Evolutionary conservation across 2,797 vertebrate genomes (phyloP), one percentile per base, ranked within the genome.

Genomic region (Remorina albescens): DNA sequence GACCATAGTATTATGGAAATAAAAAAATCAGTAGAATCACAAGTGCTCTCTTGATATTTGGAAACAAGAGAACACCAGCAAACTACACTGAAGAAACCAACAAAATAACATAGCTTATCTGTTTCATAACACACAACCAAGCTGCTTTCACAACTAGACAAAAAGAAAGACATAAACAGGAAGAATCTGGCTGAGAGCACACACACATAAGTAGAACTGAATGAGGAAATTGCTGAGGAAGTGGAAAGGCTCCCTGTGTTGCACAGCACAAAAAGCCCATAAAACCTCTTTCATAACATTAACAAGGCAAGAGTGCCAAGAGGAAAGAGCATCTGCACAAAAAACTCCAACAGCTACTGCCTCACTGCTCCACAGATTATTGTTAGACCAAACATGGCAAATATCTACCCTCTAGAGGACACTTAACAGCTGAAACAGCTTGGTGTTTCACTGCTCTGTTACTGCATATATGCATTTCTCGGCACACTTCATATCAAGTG

Each of bases 171-270:
- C 39, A 75, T 54, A 86, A 91, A 93, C 83, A 91, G 90, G 92
- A 94, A 92, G 85, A 71, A 86, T 84, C 79, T 76, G 44, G 71
- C 64, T 74, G 77, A 85, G 69, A 54, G 69, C 25, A 32, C 67
- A 50, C 57, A 44, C 44, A 63, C 57, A 71, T 6, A 55, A 73
- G 62, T 28, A 50, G 41, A 16, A 71, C 60, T 68, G 67, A 84
- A 76, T 42, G 51, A 78, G 54, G 67, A 80, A 62, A 80, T 69
- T 74, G 66, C 78, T 76, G 74, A 93, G 91, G 91, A 94, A 94
- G 90, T 81, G 72, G 81, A 89, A 86, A 68, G 19, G 18, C 76
- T 77, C 67, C 65, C 81, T 75, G 82, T 41, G 6, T 64, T 58
- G 83, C 81, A 81, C 76, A 86, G 81, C 71, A 65, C 67, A 80